Evolutionary conservation across 2,113 vertebrate genomes (phyloP).

Genomic region (Prionailurus bengalensis): DNA sequence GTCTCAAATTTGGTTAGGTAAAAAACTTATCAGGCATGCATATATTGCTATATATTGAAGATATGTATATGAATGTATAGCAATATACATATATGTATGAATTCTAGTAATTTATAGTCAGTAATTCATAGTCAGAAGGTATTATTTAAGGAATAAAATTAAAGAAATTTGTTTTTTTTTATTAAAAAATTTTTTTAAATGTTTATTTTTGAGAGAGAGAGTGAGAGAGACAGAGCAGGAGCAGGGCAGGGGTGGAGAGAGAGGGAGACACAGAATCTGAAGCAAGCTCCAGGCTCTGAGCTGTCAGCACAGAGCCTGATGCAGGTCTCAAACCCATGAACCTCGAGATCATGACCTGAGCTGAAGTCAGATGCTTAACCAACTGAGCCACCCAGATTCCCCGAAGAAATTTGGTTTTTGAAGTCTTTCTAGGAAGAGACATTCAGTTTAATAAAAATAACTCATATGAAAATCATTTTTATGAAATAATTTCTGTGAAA

Average conservation of each 20-base stretch:
- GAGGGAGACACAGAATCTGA: too few relatives aligned
- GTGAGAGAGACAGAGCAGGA: too few relatives aligned
- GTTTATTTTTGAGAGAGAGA: too few relatives aligned
- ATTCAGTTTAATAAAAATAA: slow-evolving; percentile 42
- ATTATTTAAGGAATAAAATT: slow-evolving; percentile 32
- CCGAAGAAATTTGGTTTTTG: neutral
- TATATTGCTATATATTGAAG: neutral
- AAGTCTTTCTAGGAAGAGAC: slow-evolving; percentile 41
- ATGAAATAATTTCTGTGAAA: slow-evolving; percentile 43
- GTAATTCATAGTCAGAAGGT: neutral
- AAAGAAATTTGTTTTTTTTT: neutral
- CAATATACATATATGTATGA: neutral
- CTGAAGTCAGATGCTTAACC: too few relatives aligned
- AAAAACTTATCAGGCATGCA: neutral
- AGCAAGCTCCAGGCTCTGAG: too few relatives aligned
- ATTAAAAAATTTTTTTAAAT: too few relatives aligned
- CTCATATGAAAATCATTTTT: slow-evolving; percentile 48
- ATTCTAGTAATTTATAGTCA: neutral
- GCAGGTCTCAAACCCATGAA: too few relatives aligned
- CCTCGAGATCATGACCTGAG: too few relatives aligned
- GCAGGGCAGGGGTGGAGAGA: too few relatives aligned
- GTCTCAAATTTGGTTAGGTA: slow-evolving; percentile 13
- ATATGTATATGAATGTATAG: neutral
- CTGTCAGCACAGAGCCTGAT: too few relatives aligned
- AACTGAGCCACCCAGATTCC: too few relatives aligned